These are phyloP conservation scores for Lordiphosa mommai DNA, from an alignment of 1,140 invertebrate genomes.

Conservation along the genomic window DNA sequence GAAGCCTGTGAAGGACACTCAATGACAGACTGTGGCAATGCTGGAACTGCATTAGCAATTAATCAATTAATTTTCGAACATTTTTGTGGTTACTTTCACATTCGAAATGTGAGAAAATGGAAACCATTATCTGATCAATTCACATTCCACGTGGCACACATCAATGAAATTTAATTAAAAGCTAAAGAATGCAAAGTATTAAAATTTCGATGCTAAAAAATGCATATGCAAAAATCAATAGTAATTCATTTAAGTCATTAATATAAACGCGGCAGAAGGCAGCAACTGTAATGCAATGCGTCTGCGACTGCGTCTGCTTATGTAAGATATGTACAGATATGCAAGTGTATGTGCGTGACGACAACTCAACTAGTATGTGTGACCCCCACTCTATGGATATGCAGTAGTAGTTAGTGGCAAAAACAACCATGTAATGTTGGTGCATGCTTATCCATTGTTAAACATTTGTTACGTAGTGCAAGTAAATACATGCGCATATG, in stretches of 20 bases:
- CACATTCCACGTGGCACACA: neutral
- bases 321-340: neutral
- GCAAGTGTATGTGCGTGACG: constrained; percentile 44
- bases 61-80: neutral
- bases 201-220: neutral
- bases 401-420: constrained; percentile 13
- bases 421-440: constrained; percentile 25
- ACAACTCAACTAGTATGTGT: constrained; percentile 25
- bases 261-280: neutral
- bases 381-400: constrained; percentile 11
- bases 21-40: too few relatives aligned
- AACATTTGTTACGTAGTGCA: constrained; percentile 19
- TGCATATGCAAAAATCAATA: constrained; percentile 28
- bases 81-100: neutral
- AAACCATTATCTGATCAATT: neutral
- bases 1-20: neutral
- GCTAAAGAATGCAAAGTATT: constrained; percentile 4
- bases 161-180: constrained; percentile 6
- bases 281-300: neutral
- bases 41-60: neutral
- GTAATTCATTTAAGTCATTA: constrained; percentile 26
- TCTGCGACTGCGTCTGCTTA: constrained; percentile 3
- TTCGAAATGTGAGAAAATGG: neutral
- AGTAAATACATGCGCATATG: neutral
- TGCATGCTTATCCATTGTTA: constrained; percentile 28